Evolutionary conservation across 1,140 invertebrate genomes (phyloP), one percentile per base, ranked within the genome.

Genomic region (Drosophila sturtevanti): DNA sequence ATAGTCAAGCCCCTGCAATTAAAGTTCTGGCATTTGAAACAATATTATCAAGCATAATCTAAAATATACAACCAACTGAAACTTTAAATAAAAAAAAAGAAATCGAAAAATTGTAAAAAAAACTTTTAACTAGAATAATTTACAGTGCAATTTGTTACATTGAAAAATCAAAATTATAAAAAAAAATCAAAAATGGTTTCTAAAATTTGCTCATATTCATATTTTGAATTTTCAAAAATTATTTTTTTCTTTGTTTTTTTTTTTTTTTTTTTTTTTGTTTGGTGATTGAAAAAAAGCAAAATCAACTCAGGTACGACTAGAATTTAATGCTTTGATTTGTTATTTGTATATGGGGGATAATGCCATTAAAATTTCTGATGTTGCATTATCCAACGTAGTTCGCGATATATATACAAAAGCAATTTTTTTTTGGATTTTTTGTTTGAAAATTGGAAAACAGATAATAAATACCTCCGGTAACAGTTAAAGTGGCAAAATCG

Each of bases 401-500:
- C 73, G 27, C 27, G 27, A 31, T 79, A 77, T 79, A 86, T 89
- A 81, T 91, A 91, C 90, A 91, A 91, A 89, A 90, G 87, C 87
- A 91, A 91, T 90, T 31, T 21, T 58, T 31, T 55, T 48, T 11
- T 6, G n/a, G n/a, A n/a, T n/a, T n/a, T n/a, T 2, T 24, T 24
- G 22, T 54, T 35, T 16, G 38, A 44, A 35, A 89, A 91, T 90
- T 79, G 90, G 90, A 89, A 78, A 91, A 89, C 90, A 76, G 86
- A 86, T 79, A 68, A 72, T 91, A 84, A 85, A 93, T 94, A 98
- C 97, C 97, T 95, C 98, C 98, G 79, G 96, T 97, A 69, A 97
- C 95, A 18, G 98, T 98, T 7, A 99, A 94, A 11, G 98, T 99
- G 14, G 97, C 97, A 92, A 99, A 99, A 93, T 98, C 97, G 89